Percentiles rank a stretch among this genome's conserved stretches.
Conservation (phyloP, 2,888 invertebrate species). For the Hirtodrosophila alboralis region DNA sequence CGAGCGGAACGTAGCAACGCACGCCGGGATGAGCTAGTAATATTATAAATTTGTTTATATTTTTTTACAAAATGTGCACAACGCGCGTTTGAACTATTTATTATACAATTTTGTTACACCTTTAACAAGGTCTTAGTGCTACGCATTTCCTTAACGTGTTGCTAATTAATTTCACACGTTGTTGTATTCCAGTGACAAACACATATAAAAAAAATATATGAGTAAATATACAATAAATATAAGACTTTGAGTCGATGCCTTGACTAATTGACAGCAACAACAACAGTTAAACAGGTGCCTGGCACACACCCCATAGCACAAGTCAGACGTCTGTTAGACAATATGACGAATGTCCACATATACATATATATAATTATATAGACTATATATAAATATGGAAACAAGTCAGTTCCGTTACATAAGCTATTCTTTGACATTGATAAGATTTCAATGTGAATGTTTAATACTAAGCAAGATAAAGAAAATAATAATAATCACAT, state of each 20-base stretch:
- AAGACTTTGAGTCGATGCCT: conserved; percentile 26
- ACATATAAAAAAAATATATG: conserved; percentile 13
- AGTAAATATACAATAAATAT: conserved; percentile 18
- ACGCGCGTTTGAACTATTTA: no score
- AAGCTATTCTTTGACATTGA: conserved; percentile 16
- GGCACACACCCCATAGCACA: conserved; percentile 35
- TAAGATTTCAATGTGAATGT: conserved; percentile 29
- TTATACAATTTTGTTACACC: no score
- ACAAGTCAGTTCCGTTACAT: conserved; percentile 26
- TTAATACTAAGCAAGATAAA: conserved; percentile 8
- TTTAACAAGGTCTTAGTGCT: conserved; percentile 17
- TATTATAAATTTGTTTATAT: neutral
- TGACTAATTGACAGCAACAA: conserved; percentile 33
- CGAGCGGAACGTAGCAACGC: no score
- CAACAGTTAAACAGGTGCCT: conserved; percentile 23
- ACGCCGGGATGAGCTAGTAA: no score
- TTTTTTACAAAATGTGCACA: conserved; percentile 3
- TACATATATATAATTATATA: neutral
- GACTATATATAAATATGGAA: neutral
- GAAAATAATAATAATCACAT: conserved; percentile 22
- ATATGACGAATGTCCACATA: conserved; percentile 41
- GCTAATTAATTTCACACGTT: conserved; percentile 51
- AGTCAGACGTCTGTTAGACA: conserved; percentile 28
- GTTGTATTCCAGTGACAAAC: conserved; percentile 43
- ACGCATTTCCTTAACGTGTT: conserved; percentile 38